Evolutionary conservation across 2,888 invertebrate genomes (phyloP), one percentile per base, ranked within the genome.

Genomic region (Physocephala rufipes): DNA sequence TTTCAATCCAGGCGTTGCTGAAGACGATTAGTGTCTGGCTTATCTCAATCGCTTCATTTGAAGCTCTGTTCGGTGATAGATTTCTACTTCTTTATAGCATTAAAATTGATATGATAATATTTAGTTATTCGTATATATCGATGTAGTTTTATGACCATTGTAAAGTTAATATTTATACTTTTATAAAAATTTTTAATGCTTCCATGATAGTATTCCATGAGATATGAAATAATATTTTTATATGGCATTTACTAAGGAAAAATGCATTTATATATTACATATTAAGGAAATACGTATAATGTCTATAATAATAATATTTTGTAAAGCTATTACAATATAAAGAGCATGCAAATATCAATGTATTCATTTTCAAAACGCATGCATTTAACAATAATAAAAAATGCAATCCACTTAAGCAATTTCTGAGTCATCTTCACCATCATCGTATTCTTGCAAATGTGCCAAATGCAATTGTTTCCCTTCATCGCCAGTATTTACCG

Each of bases 1-100:
- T 82, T 88, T 92, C 75, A 91, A 92, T 87, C 92, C 92, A 0
- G 91, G 91, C 1, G 87, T 73, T 30, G 79, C 72, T 77, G 75
- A 72, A 15, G 73, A 75, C 15, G 26, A 66, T 47, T 63, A 47
- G 21, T 24, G 12, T n/a, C 21, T 16, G 19, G 21, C 53, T 1
- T 19, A 21, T 53, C 12, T 53, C 7, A 53, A 21, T 4, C 4
- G 16, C 49, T 16, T 19, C 49, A 49, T 49, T 49, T n/a, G n/a
- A n/a, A 12, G 16, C 5, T 7, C 49, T 12, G 19, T 49, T 36
- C 36, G 36, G 36, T 36, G 36, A 36, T 36, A 36, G 5, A 36
- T 36, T 4, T 36, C 36, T 7, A 9, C 36, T 7, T 7, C 9
- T 36, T 36, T 36, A 36, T 36, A 36, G 36, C 5, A 36, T 36